Conservation (phyloP, 2,888 invertebrate genomes). For the Congeria kusceri region DNA sequence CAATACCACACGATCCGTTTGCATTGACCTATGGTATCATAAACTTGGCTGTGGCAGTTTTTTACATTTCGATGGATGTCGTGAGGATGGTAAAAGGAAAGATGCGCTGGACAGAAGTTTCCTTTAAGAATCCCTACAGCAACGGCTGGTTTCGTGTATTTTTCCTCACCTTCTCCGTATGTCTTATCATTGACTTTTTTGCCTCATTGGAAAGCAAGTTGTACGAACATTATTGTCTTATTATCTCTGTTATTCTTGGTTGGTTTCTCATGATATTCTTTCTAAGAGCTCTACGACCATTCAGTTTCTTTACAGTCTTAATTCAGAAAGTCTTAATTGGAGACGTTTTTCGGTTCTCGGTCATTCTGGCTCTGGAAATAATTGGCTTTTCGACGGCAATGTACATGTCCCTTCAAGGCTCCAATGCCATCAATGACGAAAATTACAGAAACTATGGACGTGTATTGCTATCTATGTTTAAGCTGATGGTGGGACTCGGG, state of each 20-base stretch:
- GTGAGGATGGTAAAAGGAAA: conserved; percentile 27
- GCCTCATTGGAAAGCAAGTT: conserved; percentile 23
- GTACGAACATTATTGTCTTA: conserved; percentile 61
- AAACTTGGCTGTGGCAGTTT: conserved; percentile 40
- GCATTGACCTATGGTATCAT: conserved; percentile 45
- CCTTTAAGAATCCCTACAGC: conserved; percentile 59
- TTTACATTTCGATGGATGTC: conserved; percentile 49
- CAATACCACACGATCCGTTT: conserved; percentile 41
- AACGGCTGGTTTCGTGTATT: conserved; percentile 66
- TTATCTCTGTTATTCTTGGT: conserved; percentile 69
- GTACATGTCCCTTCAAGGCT: conserved; percentile 68
- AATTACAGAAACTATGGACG: conserved; percentile 52
- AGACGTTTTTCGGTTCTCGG: conserved; percentile 67
- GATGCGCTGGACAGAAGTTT: conserved; percentile 41
- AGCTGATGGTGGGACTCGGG: conserved; percentile 71
- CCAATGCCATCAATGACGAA: conserved; percentile 19
- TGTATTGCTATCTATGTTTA: conserved; percentile 70
- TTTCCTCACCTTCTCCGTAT: conserved; percentile 63
- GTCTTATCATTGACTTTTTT: conserved; percentile 62
- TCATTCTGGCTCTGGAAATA: conserved; percentile 68
- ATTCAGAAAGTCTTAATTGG: conserved; percentile 71
- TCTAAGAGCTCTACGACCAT: conserved; percentile 67
- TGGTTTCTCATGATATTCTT: conserved; percentile 75
- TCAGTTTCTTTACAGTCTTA: conserved; percentile 77
- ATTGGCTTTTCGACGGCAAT: conserved; percentile 73